Conservation (phyloP, 2,888 invertebrate species). For the Platynereis dumerilii region DNA sequence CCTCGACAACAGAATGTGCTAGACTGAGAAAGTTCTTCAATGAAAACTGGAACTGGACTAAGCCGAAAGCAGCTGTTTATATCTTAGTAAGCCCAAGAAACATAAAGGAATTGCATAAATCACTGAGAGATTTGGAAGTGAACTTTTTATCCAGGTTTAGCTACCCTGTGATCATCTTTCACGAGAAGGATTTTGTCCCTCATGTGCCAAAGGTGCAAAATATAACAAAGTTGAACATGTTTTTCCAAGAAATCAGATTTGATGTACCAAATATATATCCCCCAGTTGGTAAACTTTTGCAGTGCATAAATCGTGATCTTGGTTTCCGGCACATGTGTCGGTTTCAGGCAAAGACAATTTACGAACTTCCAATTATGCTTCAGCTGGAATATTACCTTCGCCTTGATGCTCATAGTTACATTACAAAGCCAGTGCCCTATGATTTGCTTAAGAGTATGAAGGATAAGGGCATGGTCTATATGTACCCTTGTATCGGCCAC, state of each 20-base stretch:
- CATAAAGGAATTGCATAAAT: constrained; percentile 9
- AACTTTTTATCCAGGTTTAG: constrained; percentile 31
- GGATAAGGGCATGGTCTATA: no score
- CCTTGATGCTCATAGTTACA: constrained; percentile 39
- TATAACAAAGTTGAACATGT: constrained; percentile 20
- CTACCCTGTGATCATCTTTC: constrained; percentile 39
- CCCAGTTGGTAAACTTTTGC: constrained; percentile 14
- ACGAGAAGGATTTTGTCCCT: constrained; percentile 29
- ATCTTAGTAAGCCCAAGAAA: constrained; percentile 23
- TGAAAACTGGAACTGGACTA: constrained; percentile 27
- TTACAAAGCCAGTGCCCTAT: constrained; percentile 29
- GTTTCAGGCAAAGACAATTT: constrained; percentile 37
- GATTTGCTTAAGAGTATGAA: constrained; percentile 37
- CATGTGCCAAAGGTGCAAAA: constrained; percentile 6
- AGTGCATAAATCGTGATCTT: constrained; percentile 24
- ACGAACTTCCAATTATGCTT: constrained; percentile 32
- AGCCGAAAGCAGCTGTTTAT: constrained; percentile 36
- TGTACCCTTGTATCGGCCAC: no score
- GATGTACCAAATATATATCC: constrained; percentile 27
- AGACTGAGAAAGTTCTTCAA: no score
- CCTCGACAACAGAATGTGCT: no score
- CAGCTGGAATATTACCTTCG: constrained; percentile 38
- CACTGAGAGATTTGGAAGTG: constrained; percentile 21
- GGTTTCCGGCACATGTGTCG: constrained; percentile 41
- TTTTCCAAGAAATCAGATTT: constrained; percentile 34